phyloP scores from a whole-genome alignment of 1,140 invertebrate species.

The Hyphantria cunea region DNA sequence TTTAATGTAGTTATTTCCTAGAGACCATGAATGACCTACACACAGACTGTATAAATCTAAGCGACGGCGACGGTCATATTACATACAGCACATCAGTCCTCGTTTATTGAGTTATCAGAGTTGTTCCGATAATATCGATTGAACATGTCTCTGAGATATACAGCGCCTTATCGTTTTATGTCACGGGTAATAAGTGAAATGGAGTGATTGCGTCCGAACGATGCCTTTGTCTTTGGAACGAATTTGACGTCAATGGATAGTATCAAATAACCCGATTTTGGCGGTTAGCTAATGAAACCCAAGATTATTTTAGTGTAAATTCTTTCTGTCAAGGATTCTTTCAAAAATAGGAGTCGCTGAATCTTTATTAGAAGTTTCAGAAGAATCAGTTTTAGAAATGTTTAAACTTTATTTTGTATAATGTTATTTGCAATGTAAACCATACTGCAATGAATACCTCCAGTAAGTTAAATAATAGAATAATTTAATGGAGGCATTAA shows the following conservation, averaged over 20 bases:
- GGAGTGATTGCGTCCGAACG: constrained; percentile 11
- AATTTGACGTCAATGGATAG: background rate
- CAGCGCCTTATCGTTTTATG: constrained; percentile 28
- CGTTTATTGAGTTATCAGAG: constrained; percentile 45
- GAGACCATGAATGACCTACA: too few species aligned
- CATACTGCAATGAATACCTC: too few species aligned
- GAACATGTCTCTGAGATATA: constrained; percentile 23
- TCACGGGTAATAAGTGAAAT: constrained; percentile 25
- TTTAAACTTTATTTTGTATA: too few species aligned
- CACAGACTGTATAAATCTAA: constrained; percentile 26
- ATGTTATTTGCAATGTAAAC: too few species aligned
- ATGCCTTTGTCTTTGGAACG: constrained; percentile 3
- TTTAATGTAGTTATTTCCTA: too few species aligned
- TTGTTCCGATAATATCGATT: constrained; percentile 41
- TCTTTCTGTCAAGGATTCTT: too few species aligned
- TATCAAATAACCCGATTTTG: background rate
- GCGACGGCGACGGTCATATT: constrained; percentile 37
- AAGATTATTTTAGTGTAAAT: too few species aligned
- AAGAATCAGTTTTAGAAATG: too few species aligned
- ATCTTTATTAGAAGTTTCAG: too few species aligned
- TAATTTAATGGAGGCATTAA: constrained; percentile 17
- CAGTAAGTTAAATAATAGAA: background rate
- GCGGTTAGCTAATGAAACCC: background rate
- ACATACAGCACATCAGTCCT: constrained; percentile 21
- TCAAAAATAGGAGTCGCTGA: too few species aligned